These are phyloP conservation scores for Phoxinus phoxinus DNA, from an alignment of 2,113 vertebrate genomes.

Conservation along the genomic window DNA sequence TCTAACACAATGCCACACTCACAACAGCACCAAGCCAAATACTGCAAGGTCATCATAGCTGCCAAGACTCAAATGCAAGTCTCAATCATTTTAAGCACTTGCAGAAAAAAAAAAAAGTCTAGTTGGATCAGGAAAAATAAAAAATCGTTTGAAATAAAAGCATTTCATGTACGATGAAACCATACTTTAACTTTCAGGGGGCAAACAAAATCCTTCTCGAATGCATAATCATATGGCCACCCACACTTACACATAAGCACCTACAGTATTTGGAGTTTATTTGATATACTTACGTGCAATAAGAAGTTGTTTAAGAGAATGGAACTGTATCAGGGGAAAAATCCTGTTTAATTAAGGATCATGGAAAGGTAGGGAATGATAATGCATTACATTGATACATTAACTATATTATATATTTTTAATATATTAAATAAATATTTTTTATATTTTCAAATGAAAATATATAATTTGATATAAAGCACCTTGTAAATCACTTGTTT, in stretches of 20 bases:
- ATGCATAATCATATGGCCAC: neutral
- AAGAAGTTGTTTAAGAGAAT: neutral
- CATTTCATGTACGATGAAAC: neutral
- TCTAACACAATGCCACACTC: constrained; percentile 53
- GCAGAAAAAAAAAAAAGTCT: neutral
- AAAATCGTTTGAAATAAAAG: neutral
- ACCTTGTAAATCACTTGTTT: neutral
- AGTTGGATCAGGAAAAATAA: neutral
- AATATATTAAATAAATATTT: too few relatives aligned
- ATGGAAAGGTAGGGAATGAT: neutral
- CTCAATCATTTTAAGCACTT: constrained; percentile 2
- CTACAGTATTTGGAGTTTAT: neutral
- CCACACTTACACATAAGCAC: neutral
- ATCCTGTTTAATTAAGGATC: neutral
- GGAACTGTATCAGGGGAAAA: neutral
- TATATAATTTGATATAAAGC: neutral
- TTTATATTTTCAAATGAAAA: neutral
- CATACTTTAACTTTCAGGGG: neutral
- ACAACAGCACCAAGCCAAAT: constrained; percentile 34
- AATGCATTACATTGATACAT: too few relatives aligned
- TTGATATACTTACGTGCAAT: neutral
- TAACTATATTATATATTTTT: too few relatives aligned
- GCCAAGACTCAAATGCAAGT: constrained; percentile 27
- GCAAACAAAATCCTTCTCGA: neutral
- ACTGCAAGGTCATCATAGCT: constrained; percentile 50